Base-by-base conservation (phyloP, 2,113 vertebrate species). In the Scomber colias region DNA sequence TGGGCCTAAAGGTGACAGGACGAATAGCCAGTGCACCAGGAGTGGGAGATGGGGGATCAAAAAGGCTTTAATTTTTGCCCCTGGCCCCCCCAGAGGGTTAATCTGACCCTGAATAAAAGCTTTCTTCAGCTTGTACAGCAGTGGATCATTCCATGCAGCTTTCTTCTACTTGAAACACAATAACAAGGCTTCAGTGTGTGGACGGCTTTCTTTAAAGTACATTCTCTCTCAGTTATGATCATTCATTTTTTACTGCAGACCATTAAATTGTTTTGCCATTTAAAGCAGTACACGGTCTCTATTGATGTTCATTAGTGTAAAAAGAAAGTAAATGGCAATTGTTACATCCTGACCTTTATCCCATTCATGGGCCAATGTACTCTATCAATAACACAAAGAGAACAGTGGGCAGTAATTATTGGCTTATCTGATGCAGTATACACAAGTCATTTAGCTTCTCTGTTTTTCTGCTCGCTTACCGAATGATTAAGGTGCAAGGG, bases 331-430 rank as follows among this genome's bases (percentile, higher is more conserved):
- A 75, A 83, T 81, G 79, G 59, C 70, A 56, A 79, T 81, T 92
- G 78, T 84, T 87, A 72, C 77, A 84, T 79, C 66, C 73, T 91
- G 87, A 90, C 87, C 83, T 90, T 91, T 87, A 82, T 84, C 51
- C 74, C 57, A 15, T 86, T 90, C 54, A 89, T 90, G 59, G 76
- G 67, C 55, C 64, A 67, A 50, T 79, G 70, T 77, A 77, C 31
- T 79, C 31, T 68, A 75, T 89, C 82, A 83, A 87, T 90, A 87
- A 60, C 66, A 75, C 72, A 81, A 71, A 81, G 44, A 65, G 64
- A 83, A 74, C 66, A 75, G 59, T 70, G 73, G 46, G 59, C 64
- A 82, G 81, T 89, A 82, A 85, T 90, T 87, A 92, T 85, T 56
- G 87, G 79, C 63, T 91, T 84, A 87, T 91, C 24, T 46, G 72